phyloP scores from a whole-genome alignment of 2,888 invertebrate species.

The Tetragonisca angustula region DNA sequence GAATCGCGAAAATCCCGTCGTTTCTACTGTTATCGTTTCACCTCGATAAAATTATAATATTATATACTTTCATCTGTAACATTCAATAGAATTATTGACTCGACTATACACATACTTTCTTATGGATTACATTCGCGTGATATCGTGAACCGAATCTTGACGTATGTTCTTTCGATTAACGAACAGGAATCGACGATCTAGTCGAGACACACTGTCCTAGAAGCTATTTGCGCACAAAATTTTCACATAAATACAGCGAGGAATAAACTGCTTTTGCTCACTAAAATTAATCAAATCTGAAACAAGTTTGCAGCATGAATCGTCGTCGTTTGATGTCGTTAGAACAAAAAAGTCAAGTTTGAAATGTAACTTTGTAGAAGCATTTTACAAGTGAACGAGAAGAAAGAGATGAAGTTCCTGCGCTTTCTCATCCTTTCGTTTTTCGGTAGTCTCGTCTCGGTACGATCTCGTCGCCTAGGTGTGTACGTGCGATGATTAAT shows the following conservation, averaged over 20 bases:
- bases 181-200: background rate
- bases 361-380: slow-evolving; percentile 22
- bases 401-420: background rate
- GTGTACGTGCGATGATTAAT: background rate
- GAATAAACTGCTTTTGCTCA: background rate
- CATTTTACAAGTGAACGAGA: background rate
- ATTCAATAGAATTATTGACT: slow-evolving; percentile 34
- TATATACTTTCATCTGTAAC: slow-evolving; percentile 48
- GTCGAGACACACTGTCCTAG: slow-evolving; percentile 29
- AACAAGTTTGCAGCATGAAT: slow-evolving; percentile 28
- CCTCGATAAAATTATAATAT: slow-evolving; percentile 21
- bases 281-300: background rate
- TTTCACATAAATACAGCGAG: background rate
- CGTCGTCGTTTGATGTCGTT: slow-evolving; percentile 7
- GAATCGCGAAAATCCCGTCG: background rate
- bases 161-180: background rate
- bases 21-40: background rate
- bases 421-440: background rate
- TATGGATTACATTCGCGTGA: slow-evolving; percentile 5
- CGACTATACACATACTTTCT: slow-evolving; percentile 11
- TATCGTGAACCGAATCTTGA: background rate
- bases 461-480: background rate
- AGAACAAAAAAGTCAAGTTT: slow-evolving; percentile 19
- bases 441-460: too few species aligned
- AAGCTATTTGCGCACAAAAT: background rate